Percentiles rank a stretch among this genome's conserved stretches.
Conservation (phyloP, 2,888 invertebrate species). For the Dorcus hopei region DNA sequence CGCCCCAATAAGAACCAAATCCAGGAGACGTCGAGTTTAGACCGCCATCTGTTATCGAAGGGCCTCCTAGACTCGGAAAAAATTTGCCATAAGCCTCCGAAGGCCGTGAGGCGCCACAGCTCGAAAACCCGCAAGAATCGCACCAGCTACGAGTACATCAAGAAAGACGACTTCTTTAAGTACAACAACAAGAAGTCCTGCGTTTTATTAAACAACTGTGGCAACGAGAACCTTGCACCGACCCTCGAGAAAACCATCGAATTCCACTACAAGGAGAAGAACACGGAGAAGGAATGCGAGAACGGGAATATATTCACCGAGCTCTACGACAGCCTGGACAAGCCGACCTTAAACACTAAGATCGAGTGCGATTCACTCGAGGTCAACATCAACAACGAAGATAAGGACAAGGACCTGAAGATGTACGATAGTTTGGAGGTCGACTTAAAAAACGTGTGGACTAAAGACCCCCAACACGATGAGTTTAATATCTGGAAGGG, state of each 20-base stretch:
- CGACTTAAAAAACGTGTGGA: conserved; percentile 34
- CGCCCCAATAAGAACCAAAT: conserved; percentile 31
- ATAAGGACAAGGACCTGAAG: conserved; percentile 28
- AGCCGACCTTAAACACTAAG: conserved; percentile 27
- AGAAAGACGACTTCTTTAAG: conserved; percentile 43
- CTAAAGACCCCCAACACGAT: conserved; percentile 10
- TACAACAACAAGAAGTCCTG: conserved; percentile 10
- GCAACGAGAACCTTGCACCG: conserved; percentile 26
- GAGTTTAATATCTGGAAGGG: conserved; percentile 11
- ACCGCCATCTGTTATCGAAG: conserved; percentile 48
- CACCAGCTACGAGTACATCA: conserved; percentile 47
- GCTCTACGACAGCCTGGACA: conserved; percentile 45
- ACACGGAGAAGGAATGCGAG: conserved; percentile 44
- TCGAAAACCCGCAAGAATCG: conserved; percentile 49
- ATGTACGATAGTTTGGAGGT: conserved; percentile 42
- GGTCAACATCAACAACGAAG: conserved; percentile 37
- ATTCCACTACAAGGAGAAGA: conserved; percentile 46
- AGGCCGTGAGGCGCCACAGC: conserved; percentile 66
- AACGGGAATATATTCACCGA: conserved; percentile 31
- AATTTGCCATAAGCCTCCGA: conserved; percentile 72
- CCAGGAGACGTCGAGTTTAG: conserved; percentile 49
- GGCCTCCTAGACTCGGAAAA: conserved; percentile 41
- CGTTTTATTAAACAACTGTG: conserved; percentile 9
- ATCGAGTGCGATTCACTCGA: conserved; percentile 43
- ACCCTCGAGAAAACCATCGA: conserved; percentile 43